Evolutionary conservation across 2,888 invertebrate genomes (phyloP), one percentile per base, ranked within the genome.

Genomic region (Eurois occulta): DNA sequence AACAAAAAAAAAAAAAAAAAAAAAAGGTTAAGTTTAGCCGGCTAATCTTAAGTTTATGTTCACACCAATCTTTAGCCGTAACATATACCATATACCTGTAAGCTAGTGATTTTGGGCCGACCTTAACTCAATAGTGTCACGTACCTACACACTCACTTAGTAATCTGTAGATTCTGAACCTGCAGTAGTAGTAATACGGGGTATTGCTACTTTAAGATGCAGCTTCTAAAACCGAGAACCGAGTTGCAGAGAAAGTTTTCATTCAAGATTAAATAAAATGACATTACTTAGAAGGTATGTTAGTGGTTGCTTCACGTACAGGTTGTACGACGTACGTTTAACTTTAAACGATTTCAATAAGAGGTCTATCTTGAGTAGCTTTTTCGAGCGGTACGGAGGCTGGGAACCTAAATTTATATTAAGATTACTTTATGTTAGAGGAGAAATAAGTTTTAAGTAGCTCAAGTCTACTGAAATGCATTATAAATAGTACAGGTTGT

Each of bases 261-360:
- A 11, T 58, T 52, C 18, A 32, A 78, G 65, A 83, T 77, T 67
- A 67, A 71, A 67, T 81, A 67, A 41, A 13, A 55, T 66, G 32
- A 70, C 74, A 70, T 62, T n/a, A n/a, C n/a, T n/a, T 66, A 35
- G 46, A 62, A 35, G 66, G 35, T 43, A 80, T 71, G 69, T 60
- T 69, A 62, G 58, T 24, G 18, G 46, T 60, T 80, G 48, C 16
- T 24, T n/a, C 21, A 43, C 35, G n/a, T 24, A 1, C 41, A 32
- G 10, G 81, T 58, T 28, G 35, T 52, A 41, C 16, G 81, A 48
- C n/a, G 35, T 52, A 41, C 16, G 70, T 71, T 71, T n/a, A 85
- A 85, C 67, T 82, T 82, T 82, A 74, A 84, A 74, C 70, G 85
- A 58, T 85, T 75, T 71, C 85, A 82, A 85, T 84, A 73, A 80